Conservation (phyloP, 35 echinoderm and acorn worm species). For the Ophiothrix spiculata region DNA sequence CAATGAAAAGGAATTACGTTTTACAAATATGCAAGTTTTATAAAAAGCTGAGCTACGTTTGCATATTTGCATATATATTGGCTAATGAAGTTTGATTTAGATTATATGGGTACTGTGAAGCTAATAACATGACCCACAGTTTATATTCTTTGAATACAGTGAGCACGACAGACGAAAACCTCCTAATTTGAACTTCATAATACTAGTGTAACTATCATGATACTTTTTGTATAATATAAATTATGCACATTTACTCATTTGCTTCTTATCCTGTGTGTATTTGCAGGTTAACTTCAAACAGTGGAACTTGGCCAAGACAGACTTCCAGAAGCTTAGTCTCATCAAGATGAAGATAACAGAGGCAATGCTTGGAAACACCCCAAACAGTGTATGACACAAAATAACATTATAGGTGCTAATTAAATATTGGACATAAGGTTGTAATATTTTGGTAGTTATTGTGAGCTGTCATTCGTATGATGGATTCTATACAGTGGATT, state of each 20-base stretch:
- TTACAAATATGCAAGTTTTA: no score
- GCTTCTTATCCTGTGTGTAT: neutral
- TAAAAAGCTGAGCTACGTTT: no score
- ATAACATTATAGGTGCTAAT: no score
- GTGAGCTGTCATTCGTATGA: no score
- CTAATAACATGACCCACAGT: neutral
- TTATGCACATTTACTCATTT: neutral
- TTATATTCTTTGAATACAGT: neutral
- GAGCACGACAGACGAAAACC: neutral
- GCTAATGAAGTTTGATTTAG: neutral
- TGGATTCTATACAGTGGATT: no score
- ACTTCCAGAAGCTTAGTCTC: neutral
- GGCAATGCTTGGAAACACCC: no score
- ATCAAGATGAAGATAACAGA: neutral
- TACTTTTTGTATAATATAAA: neutral
- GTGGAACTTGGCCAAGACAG: neutral
- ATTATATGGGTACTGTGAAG: neutral
- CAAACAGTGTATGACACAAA: no score
- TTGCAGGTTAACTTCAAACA: neutral
- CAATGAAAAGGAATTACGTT: no score
- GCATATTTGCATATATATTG: no score
- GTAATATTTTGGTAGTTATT: no score
- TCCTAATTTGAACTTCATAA: neutral
- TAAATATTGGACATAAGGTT: no score
- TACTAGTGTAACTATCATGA: neutral